Base-by-base conservation (phyloP, 2,797 vertebrate species). In the Masticophis lateralis region DNA sequence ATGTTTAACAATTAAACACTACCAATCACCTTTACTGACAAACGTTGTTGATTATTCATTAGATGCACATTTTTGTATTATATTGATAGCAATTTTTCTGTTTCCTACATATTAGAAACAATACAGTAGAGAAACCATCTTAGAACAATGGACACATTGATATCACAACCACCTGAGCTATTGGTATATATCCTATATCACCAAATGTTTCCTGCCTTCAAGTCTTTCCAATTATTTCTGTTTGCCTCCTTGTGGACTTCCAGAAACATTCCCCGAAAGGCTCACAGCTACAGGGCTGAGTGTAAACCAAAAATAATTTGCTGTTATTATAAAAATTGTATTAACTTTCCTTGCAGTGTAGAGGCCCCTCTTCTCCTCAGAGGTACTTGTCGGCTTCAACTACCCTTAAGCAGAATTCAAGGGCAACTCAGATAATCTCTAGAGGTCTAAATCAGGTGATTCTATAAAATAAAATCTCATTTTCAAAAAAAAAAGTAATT, bases 181-280 rank as follows among this genome's bases (percentile, higher is more conserved):
- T 89, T 89, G 11, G 69, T 86, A 88, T 74, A 87, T 90, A 47
- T 86, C 27, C 63, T 22, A 53, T 14, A 63, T 86, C 66, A 91
- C 86, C 63, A 79, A 74, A 88, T 55, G 86, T n/a, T 16, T 66
- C 0, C 27, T 86, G 59, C 69, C 89, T 93, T 74, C 27, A 43
- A 86, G 91, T 86, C 87, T 89, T 89, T 74, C 69, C 87, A 93
- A 89, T 93, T 93, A 93, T 93, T 89, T 89, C n/a, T 89, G 87
- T 91, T 89, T 89, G 57, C 25, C 32, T 91, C 87, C 87, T 66
- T 91, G 18, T 16, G 12, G 87, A 13, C 51, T 59, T 91, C 47
- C 63, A 53, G 2, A 89, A 91, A 89, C 57, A 63, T 89, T 61
- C 87, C 92, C 90, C 92, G 6, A 86, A 89, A 63, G 92, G 18